Percentiles rank a stretch among this genome's conserved stretches.
These are phyloP conservation scores for Xylota segnis DNA, from an alignment of 2,888 invertebrate genomes.

Conservation along the genomic window DNA sequence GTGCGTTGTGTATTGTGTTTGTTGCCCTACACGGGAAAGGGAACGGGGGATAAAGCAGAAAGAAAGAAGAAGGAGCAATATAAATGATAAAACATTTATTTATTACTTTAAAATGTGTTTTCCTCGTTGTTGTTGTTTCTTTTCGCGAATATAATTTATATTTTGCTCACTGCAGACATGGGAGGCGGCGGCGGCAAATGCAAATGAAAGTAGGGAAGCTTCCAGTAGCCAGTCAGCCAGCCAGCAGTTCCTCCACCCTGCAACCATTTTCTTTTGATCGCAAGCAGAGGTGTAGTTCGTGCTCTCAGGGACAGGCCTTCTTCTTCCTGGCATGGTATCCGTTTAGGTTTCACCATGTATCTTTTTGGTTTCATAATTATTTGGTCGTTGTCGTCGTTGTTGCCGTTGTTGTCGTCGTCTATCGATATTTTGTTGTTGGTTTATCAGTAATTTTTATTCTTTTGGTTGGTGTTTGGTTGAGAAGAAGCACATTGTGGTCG, in stretches of 20 bases:
- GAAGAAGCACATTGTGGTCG: not conserved
- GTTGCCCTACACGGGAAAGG: no score
- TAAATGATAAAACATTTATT: slow-evolving; percentile 16
- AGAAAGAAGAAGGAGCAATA: not conserved
- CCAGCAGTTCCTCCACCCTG: not conserved
- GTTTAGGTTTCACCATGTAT: slow-evolving; percentile 17
- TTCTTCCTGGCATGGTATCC: not conserved
- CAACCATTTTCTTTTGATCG: slow-evolving; percentile 6
- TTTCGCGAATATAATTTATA: slow-evolving; percentile 16
- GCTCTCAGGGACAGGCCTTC: not conserved
- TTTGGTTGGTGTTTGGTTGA: not conserved
- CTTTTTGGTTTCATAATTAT: slow-evolving; percentile 37
- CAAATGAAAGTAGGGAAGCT: not conserved
- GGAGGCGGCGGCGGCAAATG: slow-evolving; percentile 15
- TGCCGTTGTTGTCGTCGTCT: not conserved
- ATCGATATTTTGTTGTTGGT: not conserved
- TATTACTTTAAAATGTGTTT: slow-evolving; percentile 7
- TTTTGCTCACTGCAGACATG: not conserved
- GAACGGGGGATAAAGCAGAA: no score
- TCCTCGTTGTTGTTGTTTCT: slow-evolving; percentile 3
- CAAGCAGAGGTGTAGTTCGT: not conserved
- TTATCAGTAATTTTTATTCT: not conserved
- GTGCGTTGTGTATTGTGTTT: not conserved
- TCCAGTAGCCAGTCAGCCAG: not conserved
- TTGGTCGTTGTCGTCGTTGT: not conserved